Conservation (phyloP, 2,797 vertebrate genomes). For the Sebastes hubbsi region DNA sequence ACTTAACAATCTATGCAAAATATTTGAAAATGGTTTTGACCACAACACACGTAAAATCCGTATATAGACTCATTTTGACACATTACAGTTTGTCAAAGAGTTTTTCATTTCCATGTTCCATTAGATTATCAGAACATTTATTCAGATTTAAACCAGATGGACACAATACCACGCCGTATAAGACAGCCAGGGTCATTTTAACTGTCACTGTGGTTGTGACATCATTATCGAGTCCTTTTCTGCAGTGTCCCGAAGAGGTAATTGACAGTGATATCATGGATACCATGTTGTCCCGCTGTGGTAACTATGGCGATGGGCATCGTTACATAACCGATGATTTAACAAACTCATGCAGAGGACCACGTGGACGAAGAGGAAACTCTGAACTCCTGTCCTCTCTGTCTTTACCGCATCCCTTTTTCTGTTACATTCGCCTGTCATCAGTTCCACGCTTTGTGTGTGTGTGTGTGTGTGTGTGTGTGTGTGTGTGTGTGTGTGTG, state of each 20-base stretch:
- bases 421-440: slow-evolving; percentile 10
- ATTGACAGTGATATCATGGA: slow-evolving; percentile 37
- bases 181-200: not conserved
- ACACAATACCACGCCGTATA: not conserved
- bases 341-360: slow-evolving; percentile 9
- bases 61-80: not conserved
- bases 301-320: slow-evolving; percentile 38
- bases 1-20: too few relatives aligned
- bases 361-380: slow-evolving; percentile 39
- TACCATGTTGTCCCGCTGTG: slow-evolving; percentile 33
- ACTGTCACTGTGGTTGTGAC: slow-evolving; percentile 10
- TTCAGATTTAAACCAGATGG: not conserved
- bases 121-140: not conserved
- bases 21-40: too few relatives aligned
- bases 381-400: slow-evolving; percentile 36
- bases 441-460: slow-evolving; percentile 5
- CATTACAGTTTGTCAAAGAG: not conserved
- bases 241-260: slow-evolving; percentile 1
- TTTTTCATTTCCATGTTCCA: not conserved
- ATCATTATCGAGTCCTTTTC: not conserved
- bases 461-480: not conserved
- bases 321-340: slow-evolving; percentile 66
- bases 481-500: not conserved
- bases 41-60: not conserved
- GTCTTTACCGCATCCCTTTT: slow-evolving; percentile 14